These are phyloP conservation scores for Carcharodon carcharias DNA, from an alignment of 2,797 vertebrate species.

Conservation along the genomic window DNA sequence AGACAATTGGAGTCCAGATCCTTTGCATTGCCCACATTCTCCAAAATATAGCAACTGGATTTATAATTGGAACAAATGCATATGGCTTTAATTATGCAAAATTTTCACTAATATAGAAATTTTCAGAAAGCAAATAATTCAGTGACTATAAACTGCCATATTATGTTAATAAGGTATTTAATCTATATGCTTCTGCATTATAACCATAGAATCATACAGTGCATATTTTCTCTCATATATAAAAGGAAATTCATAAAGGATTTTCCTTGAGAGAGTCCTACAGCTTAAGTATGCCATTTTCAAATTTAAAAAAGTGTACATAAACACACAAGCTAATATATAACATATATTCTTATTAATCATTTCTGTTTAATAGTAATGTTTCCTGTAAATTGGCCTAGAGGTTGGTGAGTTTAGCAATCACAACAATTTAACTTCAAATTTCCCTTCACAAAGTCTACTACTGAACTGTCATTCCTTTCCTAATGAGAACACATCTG, in stretches of 20 bases:
- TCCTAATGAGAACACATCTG: neutral
- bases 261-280: neutral
- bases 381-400: neutral
- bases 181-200: neutral
- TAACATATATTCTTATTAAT: neutral
- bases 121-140: neutral
- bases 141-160: slow-evolving; percentile 8
- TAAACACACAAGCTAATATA: neutral
- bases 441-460: neutral
- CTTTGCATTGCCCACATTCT: slow-evolving; percentile 15
- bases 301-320: neutral
- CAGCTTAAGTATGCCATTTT: neutral
- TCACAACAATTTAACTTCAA: neutral
- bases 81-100: neutral
- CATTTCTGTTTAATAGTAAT: neutral
- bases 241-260: neutral
- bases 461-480: neutral
- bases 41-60: slow-evolving; percentile 16
- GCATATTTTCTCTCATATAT: neutral
- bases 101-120: neutral
- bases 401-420: neutral
- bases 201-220: neutral
- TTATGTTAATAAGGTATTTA: neutral
- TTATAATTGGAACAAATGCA: slow-evolving; percentile 23
- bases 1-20: slow-evolving; percentile 8